phyloP scores from a whole-genome alignment of 1,140 invertebrate species.

The Andrena cerasifolii region DNA sequence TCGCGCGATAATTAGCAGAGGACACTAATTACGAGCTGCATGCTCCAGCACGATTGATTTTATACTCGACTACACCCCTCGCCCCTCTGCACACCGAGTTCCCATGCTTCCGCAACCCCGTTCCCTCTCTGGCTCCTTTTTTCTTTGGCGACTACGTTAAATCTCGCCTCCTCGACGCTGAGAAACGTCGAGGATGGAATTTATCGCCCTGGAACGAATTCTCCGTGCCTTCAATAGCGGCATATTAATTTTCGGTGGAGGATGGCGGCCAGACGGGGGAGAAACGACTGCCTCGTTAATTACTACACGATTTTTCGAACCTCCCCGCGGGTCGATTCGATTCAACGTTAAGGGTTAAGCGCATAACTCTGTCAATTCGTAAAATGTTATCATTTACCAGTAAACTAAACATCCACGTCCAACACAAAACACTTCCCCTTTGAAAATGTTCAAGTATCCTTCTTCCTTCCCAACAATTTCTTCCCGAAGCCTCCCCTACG shows the following conservation, averaged over 20 bases:
- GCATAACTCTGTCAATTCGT: too few relatives aligned
- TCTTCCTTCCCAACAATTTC: too few relatives aligned
- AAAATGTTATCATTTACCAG: too few relatives aligned
- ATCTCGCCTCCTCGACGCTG: slow-evolving; percentile 18
- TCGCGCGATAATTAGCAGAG: slow-evolving; percentile 33
- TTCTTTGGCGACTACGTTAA: slow-evolving; percentile 25
- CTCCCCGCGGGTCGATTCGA: background rate
- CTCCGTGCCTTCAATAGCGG: slow-evolving; percentile 2
- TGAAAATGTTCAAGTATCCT: too few relatives aligned
- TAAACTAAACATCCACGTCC: too few relatives aligned
- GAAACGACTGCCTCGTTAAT: slow-evolving; percentile 8
- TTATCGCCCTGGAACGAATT: slow-evolving; percentile 27
- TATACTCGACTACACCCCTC: slow-evolving; percentile 12
- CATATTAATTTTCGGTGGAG: slow-evolving; percentile 21
- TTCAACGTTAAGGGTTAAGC: background rate
- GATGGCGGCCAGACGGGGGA: too few relatives aligned
- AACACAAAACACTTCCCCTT: too few relatives aligned
- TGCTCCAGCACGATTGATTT: slow-evolving; percentile 41
- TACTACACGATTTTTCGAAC: background rate
- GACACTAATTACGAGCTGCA: slow-evolving; percentile 25
- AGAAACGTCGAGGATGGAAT: slow-evolving; percentile 19
- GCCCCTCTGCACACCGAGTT: background rate
- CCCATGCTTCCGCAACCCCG: background rate
- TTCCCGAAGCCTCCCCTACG: too few relatives aligned
- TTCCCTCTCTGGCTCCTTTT: background rate